Evolutionary conservation across 2,113 vertebrate genomes (phyloP), one percentile per base, ranked within the genome.

Genomic region (Podiceps cristatus): DNA sequence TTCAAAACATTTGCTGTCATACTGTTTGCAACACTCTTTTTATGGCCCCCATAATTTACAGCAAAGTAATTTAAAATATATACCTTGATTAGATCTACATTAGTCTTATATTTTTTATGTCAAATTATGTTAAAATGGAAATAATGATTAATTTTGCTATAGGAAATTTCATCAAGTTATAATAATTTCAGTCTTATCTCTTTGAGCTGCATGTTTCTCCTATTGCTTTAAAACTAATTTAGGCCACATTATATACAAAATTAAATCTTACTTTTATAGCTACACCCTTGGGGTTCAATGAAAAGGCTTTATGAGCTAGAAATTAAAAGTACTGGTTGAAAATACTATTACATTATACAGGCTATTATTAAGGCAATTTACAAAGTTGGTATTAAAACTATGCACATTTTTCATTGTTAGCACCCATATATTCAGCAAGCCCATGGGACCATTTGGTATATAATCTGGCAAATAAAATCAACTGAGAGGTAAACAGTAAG

Each of bases 261-360:
- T 98, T 98, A 98, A 98, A 98, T 98, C 98, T 98, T 98, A 98
- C 97, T 98, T 98, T 98, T 98, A 98, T 98, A 97, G 98, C 98
- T 98, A 98, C 98, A 98, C 98, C 98, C 98, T 98, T 98, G 98
- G 98, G 98, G 98, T 98, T 98, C 98, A 98, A 98, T 98, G 98
- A 98, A 98, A 98, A 98, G 98, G 96, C 98, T 98, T 98, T 99
- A 98, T 98, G 98, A 99, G 98, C 98, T 98, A 98, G 98, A 98
- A 99, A 98, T 99, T 98, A 98, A 98, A 98, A 98, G 98, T 98
- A 98, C 97, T 98, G 97, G 97, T 98, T 98, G 97, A 98, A 98
- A 98, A 98, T 98, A 98, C 98, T 98, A 98, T 98, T 98, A 98
- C 98, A 98, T 98, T 98, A 98, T 95, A 98, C 96, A 95, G 97